These are phyloP conservation scores for Ophiothrix spiculata DNA, from an alignment of 35 echinoderm and acorn worm genomes.

Conservation along the genomic window DNA sequence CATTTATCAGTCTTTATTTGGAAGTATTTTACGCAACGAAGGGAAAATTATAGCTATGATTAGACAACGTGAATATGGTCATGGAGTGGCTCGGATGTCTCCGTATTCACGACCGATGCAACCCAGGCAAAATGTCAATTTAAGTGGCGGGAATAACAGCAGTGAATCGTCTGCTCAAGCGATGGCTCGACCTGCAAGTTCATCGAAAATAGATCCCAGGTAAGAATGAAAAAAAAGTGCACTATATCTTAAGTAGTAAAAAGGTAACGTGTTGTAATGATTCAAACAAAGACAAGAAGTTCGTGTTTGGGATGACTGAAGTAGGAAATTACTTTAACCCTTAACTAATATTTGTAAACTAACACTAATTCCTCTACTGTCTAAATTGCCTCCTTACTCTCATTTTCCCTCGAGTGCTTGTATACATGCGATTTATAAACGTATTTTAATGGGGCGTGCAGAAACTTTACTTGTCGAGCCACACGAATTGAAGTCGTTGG, in stretches of 20 bases:
- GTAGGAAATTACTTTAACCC: slow-evolving; percentile 16
- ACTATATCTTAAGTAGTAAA: no score
- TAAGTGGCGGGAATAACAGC: neutral
- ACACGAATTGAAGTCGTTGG: slow-evolving; percentile 36
- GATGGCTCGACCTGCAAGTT: slow-evolving; percentile 20
- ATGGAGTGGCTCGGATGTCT: slow-evolving; percentile 25
- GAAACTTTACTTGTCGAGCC: slow-evolving; percentile 7
- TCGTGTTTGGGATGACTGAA: neutral
- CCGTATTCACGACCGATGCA: slow-evolving; percentile 28
- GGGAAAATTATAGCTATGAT: neutral
- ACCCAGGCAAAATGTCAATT: neutral
- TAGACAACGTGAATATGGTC: neutral
- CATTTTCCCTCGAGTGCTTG: slow-evolving; percentile 1
- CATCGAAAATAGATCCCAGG: slow-evolving; percentile 68
- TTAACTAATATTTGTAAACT: slow-evolving; percentile 23
- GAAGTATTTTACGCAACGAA: neutral
- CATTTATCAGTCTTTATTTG: neutral
- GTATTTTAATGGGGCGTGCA: slow-evolving; percentile 20
- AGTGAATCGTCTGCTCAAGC: neutral
- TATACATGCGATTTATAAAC: neutral
- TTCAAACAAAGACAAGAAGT: slow-evolving; percentile 25
- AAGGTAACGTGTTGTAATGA: neutral
- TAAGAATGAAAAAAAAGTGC: slow-evolving; percentile 1
- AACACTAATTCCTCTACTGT: slow-evolving; percentile 31
- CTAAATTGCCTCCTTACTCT: slow-evolving; percentile 7